Evolutionary conservation across 2,113 vertebrate species (phyloP).

Genomic region (Elephantulus edwardii): DNA sequence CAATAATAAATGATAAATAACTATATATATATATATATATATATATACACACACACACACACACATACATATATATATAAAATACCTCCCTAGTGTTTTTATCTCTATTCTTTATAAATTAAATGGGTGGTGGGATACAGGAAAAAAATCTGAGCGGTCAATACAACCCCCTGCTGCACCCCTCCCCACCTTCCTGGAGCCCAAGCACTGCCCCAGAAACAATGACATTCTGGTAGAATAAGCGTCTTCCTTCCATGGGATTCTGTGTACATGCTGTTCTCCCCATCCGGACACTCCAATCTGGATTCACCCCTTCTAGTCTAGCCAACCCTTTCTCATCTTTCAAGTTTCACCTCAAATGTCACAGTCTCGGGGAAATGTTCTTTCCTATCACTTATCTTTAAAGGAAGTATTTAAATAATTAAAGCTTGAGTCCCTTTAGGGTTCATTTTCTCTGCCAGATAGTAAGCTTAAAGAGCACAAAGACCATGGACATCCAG

Average conservation of each 20-base stretch:
- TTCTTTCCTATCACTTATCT: background rate
- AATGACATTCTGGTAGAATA: rapidly evolving
- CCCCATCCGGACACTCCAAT: background rate
- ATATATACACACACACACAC: no score
- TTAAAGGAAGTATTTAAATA: background rate
- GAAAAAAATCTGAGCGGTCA: background rate
- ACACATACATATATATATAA: no score
- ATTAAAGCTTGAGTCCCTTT: background rate
- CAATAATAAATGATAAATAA: no score
- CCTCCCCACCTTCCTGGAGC: background rate
- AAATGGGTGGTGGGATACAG: no score
- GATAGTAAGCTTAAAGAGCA: background rate
- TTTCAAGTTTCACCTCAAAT: slow-evolving; percentile 18
- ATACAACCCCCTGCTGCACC: background rate
- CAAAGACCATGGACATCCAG: background rate
- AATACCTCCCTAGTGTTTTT: no score
- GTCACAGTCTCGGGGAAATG: background rate
- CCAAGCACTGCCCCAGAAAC: rapidly evolving
- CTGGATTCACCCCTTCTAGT: rapidly evolving
- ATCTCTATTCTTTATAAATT: no score
- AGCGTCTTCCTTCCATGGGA: background rate
- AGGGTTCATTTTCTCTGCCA: background rate
- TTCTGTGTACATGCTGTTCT: background rate
- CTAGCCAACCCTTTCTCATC: background rate
- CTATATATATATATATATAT: no score